phyloP scores from a whole-genome alignment of 2,797 vertebrate genomes.

The Cephalopachus bancanus region DNA sequence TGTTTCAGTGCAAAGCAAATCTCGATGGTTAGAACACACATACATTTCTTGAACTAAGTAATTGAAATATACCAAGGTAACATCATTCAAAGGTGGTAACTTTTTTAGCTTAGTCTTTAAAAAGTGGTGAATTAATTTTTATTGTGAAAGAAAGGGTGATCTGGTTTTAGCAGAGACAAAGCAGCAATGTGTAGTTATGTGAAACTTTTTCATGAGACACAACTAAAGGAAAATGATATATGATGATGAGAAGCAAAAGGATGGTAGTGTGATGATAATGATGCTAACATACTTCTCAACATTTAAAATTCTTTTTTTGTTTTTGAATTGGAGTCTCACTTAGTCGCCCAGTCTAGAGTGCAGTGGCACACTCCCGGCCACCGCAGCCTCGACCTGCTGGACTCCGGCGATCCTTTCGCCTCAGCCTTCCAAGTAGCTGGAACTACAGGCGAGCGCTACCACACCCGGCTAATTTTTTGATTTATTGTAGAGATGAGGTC shows the following conservation, averaged over 20 bases:
- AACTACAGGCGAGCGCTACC: too few species aligned
- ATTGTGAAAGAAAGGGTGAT: neutral
- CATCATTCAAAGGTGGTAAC: neutral
- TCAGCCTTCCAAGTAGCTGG: too few species aligned
- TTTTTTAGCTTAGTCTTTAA: neutral
- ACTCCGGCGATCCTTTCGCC: too few species aligned
- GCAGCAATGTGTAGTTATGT: neutral
- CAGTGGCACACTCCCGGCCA: too few species aligned
- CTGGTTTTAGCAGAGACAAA: neutral
- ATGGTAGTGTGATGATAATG: too few species aligned
- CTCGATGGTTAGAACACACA: neutral
- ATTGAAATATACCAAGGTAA: neutral
- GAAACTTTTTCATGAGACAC: neutral
- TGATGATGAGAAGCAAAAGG: neutral
- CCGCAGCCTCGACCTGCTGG: too few species aligned
- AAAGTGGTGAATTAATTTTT: neutral
- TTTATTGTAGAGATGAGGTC: too few species aligned
- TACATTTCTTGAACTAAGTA: neutral
- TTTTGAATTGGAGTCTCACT: too few species aligned
- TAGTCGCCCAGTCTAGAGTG: too few species aligned
- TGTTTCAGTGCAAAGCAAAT: neutral
- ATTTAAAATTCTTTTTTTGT: neutral
- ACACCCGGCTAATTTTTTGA: too few species aligned
- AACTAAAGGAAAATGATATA: neutral
- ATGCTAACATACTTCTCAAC: neutral